A percentile compares a stretch with the other conserved stretches of the same genome.
Conservation (phyloP, 2,113 vertebrate species). For the Riparia riparia region DNA sequence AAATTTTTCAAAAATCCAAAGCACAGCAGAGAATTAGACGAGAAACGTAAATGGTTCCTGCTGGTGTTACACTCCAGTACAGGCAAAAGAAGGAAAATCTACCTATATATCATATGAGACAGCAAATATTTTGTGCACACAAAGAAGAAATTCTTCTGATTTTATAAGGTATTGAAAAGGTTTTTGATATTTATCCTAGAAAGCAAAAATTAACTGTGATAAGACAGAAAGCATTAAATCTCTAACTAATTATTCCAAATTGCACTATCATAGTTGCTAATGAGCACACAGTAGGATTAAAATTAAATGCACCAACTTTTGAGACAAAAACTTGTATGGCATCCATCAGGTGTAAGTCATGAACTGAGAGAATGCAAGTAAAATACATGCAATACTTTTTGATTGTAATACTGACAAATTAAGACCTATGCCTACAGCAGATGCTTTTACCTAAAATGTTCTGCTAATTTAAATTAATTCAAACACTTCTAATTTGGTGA, state of each 20-base stretch:
- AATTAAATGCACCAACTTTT: not conserved
- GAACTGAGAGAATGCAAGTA: slow-evolving; percentile 25
- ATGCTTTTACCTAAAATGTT: not conserved
- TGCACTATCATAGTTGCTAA: not conserved
- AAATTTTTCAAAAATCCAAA: not conserved
- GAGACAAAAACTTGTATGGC: not conserved
- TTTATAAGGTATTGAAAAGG: not conserved
- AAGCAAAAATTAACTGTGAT: not conserved
- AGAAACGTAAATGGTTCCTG: not conserved
- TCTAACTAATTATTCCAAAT: not conserved
- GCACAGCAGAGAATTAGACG: not conserved
- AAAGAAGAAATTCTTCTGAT: not conserved
- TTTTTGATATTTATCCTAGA: not conserved
- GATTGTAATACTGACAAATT: not conserved
- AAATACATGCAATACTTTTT: not conserved
- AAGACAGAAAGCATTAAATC: not conserved
- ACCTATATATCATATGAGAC: not conserved
- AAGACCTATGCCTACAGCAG: not conserved
- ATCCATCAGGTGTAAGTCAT: slow-evolving; percentile 9
- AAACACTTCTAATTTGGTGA: slow-evolving; percentile 52
- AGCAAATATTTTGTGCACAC: not conserved
- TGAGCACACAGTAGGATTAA: not conserved
- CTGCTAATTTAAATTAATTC: slow-evolving; percentile 1
- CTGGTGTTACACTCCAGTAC: not conserved
- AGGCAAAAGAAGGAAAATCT: not conserved